phyloP scores from a whole-genome alignment of 2,888 invertebrate species.

The Acrobasis suavella region DNA sequence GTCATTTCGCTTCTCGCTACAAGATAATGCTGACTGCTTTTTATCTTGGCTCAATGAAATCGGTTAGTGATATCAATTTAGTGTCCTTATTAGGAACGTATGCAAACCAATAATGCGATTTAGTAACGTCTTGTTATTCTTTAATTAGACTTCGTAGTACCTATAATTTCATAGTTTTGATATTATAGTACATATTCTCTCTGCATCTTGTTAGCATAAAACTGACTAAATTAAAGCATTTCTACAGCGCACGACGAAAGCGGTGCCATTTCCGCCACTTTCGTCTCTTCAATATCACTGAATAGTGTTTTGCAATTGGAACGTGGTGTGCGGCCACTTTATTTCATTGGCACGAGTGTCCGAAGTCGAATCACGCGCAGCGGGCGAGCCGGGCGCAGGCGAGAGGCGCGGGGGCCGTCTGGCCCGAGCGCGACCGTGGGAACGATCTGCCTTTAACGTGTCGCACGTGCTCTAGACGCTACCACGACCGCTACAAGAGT shows the following conservation, averaged over 20 bases:
- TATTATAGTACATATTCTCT: neutral
- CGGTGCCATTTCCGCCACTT: slow-evolving; percentile 64
- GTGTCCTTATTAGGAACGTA: slow-evolving; percentile 2
- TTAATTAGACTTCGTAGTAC: neutral
- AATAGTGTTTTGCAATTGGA: slow-evolving; percentile 75
- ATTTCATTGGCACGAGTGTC: slow-evolving; percentile 75
- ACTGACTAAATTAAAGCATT: slow-evolving; percentile 27
- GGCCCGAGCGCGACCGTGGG: slow-evolving; percentile 77
- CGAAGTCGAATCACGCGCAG: slow-evolving; percentile 70
- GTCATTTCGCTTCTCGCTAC: slow-evolving; percentile 10
- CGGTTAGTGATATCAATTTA: slow-evolving; percentile 12
- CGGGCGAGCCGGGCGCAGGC: slow-evolving; percentile 40
- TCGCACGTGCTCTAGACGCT: slow-evolving; percentile 80
- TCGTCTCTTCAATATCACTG: slow-evolving; percentile 59
- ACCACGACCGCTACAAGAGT: slow-evolving; percentile 55
- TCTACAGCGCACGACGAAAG: slow-evolving; percentile 42
- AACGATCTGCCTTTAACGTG: slow-evolving; percentile 81
- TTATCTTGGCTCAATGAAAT: slow-evolving; percentile 14
- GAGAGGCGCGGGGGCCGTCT: slow-evolving; percentile 48
- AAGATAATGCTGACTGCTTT: slow-evolving; percentile 15
- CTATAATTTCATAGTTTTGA: neutral
- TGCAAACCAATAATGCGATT: neutral
- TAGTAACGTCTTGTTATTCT: neutral
- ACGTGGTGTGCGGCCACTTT: slow-evolving; percentile 76
- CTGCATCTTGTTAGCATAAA: slow-evolving; percentile 16